phyloP scores from a whole-genome alignment of 2,888 invertebrate genomes.

The Celastrina argiolus region DNA sequence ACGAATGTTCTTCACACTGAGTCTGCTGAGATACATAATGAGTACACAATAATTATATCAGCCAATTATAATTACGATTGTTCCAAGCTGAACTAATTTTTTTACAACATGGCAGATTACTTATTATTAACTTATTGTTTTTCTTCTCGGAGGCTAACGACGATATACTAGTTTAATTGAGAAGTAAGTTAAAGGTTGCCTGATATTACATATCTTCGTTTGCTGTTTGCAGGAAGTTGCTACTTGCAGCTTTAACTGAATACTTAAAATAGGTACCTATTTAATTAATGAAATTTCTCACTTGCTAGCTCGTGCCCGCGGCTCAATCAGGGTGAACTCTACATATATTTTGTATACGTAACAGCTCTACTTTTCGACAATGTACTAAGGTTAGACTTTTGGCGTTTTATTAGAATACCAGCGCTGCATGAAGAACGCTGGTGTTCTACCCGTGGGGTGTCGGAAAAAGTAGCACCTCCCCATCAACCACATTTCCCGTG shows the following conservation, averaged over 20 bases:
- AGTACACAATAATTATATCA: not conserved
- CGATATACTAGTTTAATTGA: not conserved
- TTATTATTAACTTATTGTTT: not conserved
- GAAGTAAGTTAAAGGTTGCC: not conserved
- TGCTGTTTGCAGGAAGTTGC: not conserved
- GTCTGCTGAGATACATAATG: not conserved
- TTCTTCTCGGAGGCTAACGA: not conserved
- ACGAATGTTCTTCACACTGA: not conserved
- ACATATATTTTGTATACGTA: too few species aligned
- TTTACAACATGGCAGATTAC: not conserved
- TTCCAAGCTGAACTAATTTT: not conserved
- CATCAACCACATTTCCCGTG: too few species aligned
- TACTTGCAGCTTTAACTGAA: not conserved
- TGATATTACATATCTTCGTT: not conserved
- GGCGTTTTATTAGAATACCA: too few species aligned
- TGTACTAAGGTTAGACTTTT: too few species aligned
- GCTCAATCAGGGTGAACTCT: too few species aligned
- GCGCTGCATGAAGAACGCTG: too few species aligned
- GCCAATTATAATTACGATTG: not conserved
- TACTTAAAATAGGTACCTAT: too few species aligned
- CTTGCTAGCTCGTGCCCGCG: too few species aligned
- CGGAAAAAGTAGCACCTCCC: too few species aligned
- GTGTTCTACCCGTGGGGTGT: too few species aligned
- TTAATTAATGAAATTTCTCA: too few species aligned
- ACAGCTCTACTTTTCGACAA: too few species aligned